These are phyloP conservation scores for Lacanobia wlatinum DNA, from an alignment of 2,888 invertebrate species.

Conservation along the genomic window DNA sequence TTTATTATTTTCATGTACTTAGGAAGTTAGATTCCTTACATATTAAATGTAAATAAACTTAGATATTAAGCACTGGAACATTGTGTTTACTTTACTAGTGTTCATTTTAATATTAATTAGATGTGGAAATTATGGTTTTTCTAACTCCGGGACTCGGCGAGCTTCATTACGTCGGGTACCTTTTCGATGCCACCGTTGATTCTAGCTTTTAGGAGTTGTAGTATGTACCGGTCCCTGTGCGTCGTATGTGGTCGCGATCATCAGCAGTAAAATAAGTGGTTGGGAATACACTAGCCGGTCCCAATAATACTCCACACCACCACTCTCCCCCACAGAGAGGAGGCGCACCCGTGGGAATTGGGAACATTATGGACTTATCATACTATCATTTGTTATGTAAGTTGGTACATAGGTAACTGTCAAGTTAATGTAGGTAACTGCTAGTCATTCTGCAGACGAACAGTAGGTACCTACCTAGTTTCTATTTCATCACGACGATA, in stretches of 20 bases:
- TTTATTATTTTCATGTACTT: background rate
- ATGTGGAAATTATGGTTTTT: background rate
- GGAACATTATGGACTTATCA: too few species aligned
- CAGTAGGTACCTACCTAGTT: conserved; percentile 17
- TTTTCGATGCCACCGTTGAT: background rate
- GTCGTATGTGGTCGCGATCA: too few species aligned
- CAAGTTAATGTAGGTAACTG: background rate
- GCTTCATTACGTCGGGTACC: background rate
- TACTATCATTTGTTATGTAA: background rate
- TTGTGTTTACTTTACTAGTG: background rate
- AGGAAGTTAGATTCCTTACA: background rate
- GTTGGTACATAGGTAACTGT: background rate
- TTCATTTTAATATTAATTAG: background rate
- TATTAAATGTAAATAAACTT: background rate
- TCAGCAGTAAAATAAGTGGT: too few species aligned
- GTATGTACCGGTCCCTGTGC: too few species aligned
- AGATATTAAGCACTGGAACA: background rate
- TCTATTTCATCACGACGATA: conserved; percentile 31
- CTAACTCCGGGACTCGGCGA: background rate
- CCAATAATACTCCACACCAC: too few species aligned
- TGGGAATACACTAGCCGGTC: too few species aligned
- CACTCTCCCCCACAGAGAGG: too few species aligned
- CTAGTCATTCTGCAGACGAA: conserved; percentile 8
- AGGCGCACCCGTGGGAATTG: too few species aligned
- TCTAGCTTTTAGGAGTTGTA: too few species aligned